Evolutionary conservation across 2,888 invertebrate species (phyloP), one percentile per base, ranked within the genome.

Genomic region (Pandemis corylana): DNA sequence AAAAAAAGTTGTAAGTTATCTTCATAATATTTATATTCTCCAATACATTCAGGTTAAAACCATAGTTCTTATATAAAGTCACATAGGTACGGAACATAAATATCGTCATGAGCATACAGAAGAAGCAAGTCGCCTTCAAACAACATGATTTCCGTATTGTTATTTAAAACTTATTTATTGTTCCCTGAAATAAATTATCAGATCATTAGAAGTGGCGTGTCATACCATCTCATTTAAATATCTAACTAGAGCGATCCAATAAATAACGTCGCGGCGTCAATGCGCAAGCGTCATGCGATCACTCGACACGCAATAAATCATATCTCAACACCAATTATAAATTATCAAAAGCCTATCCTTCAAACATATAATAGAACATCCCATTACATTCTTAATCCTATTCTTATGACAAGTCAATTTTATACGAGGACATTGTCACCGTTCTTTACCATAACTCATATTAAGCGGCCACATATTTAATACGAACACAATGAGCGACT

Each of bases 371-470:
- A 89, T 87, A 83, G 81, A 85, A 81, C 85, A 84, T 80, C 84
- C 84, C 81, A 89, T 89, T 89, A 92, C 90, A 91, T 83, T 82
- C 82, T 80, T 91, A 93, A 92, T 93, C 90, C 92, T 86, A 89
- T 93, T 93, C 87, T 89, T 86, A 83, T 83, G 83, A 85, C 83
- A 85, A 91, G 89, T 92, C 89, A 90, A 92, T 93, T 93, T 92
- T 90, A 93, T 90, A 85, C 83, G 80, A 84, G 82, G 85, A 87
- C 79, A 91, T 91, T 92, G 92, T 92, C 87, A 86, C 84, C 84
- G 82, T 87, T 87, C 85, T 85, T 84, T 82, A 82, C 87, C 89
- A 93, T 91, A 90, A 89, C 86, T 93, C 92, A 92, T 89, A 90
- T 85, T 86, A 89, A 89, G 87, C 85, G 86, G 81, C 85, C 86